Percentiles rank a stretch among this genome's conserved stretches.
Evolutionary conservation across 2,888 invertebrate species (phyloP).

Genomic region (Eilema depressum): DNA sequence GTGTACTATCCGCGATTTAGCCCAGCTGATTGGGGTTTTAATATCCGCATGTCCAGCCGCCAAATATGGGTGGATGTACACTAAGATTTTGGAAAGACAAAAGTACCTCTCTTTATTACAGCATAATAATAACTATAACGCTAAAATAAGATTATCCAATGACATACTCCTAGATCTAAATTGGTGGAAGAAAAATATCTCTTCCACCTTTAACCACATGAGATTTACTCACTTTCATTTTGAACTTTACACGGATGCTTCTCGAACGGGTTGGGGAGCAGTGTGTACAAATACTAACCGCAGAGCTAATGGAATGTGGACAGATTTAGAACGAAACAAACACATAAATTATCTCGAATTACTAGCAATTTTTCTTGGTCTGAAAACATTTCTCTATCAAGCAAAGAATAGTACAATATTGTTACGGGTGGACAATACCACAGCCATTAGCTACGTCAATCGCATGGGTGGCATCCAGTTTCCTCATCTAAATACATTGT

Average conservation of each 20-base stretch:
- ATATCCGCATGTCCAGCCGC: slow-evolving; percentile 18
- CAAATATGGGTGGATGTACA: slow-evolving; percentile 20
- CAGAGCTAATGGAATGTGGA: neutral
- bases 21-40: slow-evolving; percentile 16
- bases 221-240: neutral
- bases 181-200: slow-evolving; percentile 14
- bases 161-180: neutral
- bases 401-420: too few species aligned
- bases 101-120: slow-evolving; percentile 16
- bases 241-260: slow-evolving; percentile 14
- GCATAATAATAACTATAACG: slow-evolving; percentile 7
- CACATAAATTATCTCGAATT: neutral
- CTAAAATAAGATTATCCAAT: neutral
- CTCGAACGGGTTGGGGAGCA: neutral
- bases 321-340: neutral
- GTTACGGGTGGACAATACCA: too few species aligned
- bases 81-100: slow-evolving; percentile 14
- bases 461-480: too few species aligned
- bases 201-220: neutral
- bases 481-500: too few species aligned
- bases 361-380: neutral
- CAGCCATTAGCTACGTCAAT: too few species aligned
- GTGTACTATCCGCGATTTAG: slow-evolving; percentile 19
- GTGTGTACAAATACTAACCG: neutral
- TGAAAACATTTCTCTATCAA: neutral